Percentiles rank a stretch among this genome's conserved stretches.
phyloP scores from a whole-genome alignment of 2,113 vertebrate genomes.

The Sardina pilchardus region DNA sequence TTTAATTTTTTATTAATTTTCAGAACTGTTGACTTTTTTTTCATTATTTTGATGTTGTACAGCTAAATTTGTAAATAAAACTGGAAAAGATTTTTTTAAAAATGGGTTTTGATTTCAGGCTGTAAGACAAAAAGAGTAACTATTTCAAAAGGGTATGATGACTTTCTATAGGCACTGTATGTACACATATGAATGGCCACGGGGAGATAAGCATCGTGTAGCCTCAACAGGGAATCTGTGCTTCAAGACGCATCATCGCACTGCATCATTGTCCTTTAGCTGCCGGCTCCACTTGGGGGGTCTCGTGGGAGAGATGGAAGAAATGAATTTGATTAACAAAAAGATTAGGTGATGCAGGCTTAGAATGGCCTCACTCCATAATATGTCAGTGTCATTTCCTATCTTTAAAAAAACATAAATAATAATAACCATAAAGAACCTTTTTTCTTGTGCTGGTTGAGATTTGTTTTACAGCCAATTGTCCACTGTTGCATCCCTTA shows the following conservation, averaged over 20 bases:
- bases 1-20: no score
- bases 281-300: not conserved
- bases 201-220: not conserved
- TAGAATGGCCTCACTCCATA: not conserved
- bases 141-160: no score
- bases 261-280: slow-evolving; percentile 16
- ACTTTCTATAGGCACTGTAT: no score
- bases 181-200: not conserved
- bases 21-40: no score
- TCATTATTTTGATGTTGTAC: no score
- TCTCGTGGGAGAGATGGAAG: not conserved
- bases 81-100: no score
- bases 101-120: no score
- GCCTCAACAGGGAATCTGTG: not conserved
- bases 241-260: not conserved
- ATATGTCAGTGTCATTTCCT: not conserved
- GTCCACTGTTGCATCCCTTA: not conserved
- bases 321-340: not conserved
- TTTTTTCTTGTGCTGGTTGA: no score
- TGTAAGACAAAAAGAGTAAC: no score
- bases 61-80: no score
- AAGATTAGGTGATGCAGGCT: not conserved
- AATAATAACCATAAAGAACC: no score
- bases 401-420: not conserved
- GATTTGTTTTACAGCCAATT: not conserved